Evolutionary conservation across 2,797 vertebrate species (phyloP).

Genomic region (Eupleurogrammus muticus): DNA sequence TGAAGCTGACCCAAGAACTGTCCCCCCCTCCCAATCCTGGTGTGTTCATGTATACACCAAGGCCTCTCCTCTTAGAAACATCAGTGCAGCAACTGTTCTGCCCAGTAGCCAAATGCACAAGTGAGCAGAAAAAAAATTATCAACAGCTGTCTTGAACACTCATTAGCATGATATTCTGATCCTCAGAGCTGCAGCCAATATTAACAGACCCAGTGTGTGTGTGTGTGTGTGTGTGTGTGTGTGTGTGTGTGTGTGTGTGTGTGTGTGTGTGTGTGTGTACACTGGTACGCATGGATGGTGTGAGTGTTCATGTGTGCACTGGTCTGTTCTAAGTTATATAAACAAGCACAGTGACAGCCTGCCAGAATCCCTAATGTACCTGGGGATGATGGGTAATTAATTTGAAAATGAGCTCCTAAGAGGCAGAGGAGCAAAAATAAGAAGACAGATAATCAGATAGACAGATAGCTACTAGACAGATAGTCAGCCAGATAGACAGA

Average conservation of each 20-base stretch:
- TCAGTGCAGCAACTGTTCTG: constrained; percentile 31
- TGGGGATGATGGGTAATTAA: constrained; percentile 75
- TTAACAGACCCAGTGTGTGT: constrained; percentile 34
- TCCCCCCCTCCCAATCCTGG: not conserved
- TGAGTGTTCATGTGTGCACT: constrained; percentile 47
- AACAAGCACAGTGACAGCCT: constrained; percentile 74
- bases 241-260: constrained; percentile 32
- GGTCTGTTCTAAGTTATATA: constrained; percentile 68
- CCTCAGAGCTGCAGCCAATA: constrained; percentile 60
- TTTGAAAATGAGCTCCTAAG: constrained; percentile 75
- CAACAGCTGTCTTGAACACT: constrained; percentile 76
- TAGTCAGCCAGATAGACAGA: too few relatives aligned
- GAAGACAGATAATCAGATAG: constrained; percentile 4
- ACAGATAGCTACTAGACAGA: too few relatives aligned
- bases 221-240: constrained; percentile 31
- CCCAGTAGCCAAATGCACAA: constrained; percentile 33
- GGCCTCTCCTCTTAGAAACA: constrained; percentile 7
- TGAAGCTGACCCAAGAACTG: too few relatives aligned
- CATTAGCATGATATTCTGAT: constrained; percentile 70
- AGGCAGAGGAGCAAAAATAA: constrained; percentile 11
- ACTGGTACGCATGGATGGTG: constrained; percentile 3
- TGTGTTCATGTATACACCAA: constrained; percentile 18
- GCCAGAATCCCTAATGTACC: constrained; percentile 74
- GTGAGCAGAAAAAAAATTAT: constrained; percentile 48
- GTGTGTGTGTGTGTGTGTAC: constrained; percentile 19